phyloP scores from a whole-genome alignment of 1,140 invertebrate genomes.

The Hyles vespertilio region DNA sequence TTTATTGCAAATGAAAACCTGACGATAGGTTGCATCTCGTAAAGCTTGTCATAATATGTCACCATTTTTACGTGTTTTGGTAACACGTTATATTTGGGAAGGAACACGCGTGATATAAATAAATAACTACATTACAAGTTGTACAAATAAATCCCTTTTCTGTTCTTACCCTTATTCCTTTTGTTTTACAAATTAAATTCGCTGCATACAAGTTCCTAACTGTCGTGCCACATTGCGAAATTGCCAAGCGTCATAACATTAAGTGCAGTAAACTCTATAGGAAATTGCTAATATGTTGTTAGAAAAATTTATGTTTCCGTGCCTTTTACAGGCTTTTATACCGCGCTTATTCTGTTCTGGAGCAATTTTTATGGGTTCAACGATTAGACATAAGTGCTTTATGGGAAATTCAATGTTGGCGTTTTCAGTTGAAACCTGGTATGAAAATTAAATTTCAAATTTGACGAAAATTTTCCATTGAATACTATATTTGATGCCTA shows the following conservation, averaged over 20 bases:
- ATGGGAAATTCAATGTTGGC: slow-evolving; percentile 17
- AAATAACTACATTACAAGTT: too few species aligned
- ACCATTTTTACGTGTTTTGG: too few species aligned
- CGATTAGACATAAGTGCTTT: slow-evolving; percentile 62
- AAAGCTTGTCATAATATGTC: neutral
- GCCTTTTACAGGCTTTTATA: slow-evolving; percentile 62
- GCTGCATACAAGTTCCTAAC: too few species aligned
- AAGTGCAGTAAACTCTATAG: slow-evolving; percentile 41
- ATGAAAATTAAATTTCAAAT: too few species aligned
- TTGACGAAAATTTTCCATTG: too few species aligned
- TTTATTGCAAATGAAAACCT: slow-evolving; percentile 38
- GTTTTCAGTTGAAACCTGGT: too few species aligned
- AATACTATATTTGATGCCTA: too few species aligned
- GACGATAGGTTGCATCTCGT: slow-evolving; percentile 23
- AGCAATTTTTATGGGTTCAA: slow-evolving; percentile 55
- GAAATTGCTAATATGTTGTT: slow-evolving; percentile 62
- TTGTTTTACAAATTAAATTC: too few species aligned
- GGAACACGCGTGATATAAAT: neutral
- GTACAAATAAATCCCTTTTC: too few species aligned
- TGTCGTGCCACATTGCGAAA: neutral
- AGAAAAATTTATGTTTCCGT: slow-evolving; percentile 57
- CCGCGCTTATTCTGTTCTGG: slow-evolving; percentile 54
- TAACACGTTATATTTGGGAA: too few species aligned
- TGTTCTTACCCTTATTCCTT: too few species aligned
- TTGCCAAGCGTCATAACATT: slow-evolving; percentile 13